Evolutionary conservation across 2,888 invertebrate species (phyloP).

Genomic region (Anodontia alba): DNA sequence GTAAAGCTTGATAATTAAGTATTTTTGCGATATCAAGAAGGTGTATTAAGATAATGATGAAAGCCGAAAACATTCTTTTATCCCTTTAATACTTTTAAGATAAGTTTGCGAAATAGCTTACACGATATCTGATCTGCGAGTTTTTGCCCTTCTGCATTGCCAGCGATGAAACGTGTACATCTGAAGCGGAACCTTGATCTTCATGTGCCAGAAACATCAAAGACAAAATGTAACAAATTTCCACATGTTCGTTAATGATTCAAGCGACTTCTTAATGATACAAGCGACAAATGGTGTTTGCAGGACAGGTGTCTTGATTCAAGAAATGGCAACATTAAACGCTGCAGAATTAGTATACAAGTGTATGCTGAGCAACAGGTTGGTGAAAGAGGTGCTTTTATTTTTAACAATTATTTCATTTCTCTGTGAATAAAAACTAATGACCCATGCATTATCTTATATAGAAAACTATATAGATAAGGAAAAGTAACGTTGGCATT

Average conservation of each 20-base stretch:
- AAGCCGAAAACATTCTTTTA: constrained; percentile 14
- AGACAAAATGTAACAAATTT: constrained; percentile 10
- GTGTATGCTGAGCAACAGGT: neutral
- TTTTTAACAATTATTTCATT: neutral
- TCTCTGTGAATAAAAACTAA: constrained; percentile 4
- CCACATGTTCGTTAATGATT: constrained; percentile 13
- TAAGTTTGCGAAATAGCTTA: constrained; percentile 21
- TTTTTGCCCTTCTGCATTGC: constrained; percentile 13
- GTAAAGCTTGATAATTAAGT: constrained; percentile 6
- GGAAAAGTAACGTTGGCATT: constrained; percentile 19
- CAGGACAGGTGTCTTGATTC: neutral
- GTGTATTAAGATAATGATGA: constrained; percentile 19
- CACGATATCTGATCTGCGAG: neutral
- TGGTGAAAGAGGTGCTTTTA: neutral
- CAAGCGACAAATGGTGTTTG: neutral
- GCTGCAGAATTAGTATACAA: neutral
- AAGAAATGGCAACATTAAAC: neutral
- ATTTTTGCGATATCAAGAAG: constrained; percentile 12
- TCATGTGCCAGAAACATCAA: constrained; percentile 3
- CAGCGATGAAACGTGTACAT: neutral
- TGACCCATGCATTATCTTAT: constrained; percentile 11
- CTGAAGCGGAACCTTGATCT: constrained; percentile 9
- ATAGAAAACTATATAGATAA: constrained; percentile 17
- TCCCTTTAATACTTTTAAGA: constrained; percentile 19
- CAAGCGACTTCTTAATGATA: constrained; percentile 13